Base-by-base conservation (phyloP, 2,888 invertebrate species). In the Yponomeuta evonymella region DNA sequence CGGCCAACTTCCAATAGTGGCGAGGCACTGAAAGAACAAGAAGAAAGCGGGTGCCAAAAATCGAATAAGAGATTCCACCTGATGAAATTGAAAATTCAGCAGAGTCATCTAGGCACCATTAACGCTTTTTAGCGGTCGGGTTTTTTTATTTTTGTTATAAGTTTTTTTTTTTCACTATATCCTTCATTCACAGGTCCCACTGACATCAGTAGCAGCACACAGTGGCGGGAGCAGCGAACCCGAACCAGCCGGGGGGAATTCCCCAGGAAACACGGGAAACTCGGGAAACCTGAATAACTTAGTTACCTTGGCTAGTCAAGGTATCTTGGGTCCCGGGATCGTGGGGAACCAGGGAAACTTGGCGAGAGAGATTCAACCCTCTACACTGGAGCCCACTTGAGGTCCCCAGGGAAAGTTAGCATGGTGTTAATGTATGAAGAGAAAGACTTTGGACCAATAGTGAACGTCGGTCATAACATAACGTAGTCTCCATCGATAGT, bases 201-300 rank as follows among this genome's bases (percentile, higher is more conserved):
- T 91, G 36, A 92, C 91, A 12, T 92, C 91, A 48, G 87, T 91
- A 58, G 91, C 89, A 4, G 81, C 87, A 71, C 79, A 81, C 76
- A 84, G 84, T 70, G 84, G 82, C 1, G 86, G 86, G 79, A 88
- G 90, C 71, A 90, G 86, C 0, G 89, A 89, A 71, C 79, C 82
- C 23, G 79, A 79, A 0, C 89, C 80, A 0, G 15, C 51, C 15
- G 15, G 51, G 12, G 78, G 78, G 0, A 80, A 83, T 51, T 88
- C 87, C 73, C 88, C 91, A 1, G 51, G 51, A 58, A 58, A 15
- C 12, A 15, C 51, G 15, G 51, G 51, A 58, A 58, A 12, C 51
- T 15, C 15, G 12, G 51, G 12, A 58, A 58, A 12, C 51, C 10
- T 12, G 12, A 9, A 9, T 2, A 10, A 51, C 15, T 58, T 81